Evolutionary conservation across 2,888 invertebrate species (phyloP).

Genomic region (Athalia rosae): DNA sequence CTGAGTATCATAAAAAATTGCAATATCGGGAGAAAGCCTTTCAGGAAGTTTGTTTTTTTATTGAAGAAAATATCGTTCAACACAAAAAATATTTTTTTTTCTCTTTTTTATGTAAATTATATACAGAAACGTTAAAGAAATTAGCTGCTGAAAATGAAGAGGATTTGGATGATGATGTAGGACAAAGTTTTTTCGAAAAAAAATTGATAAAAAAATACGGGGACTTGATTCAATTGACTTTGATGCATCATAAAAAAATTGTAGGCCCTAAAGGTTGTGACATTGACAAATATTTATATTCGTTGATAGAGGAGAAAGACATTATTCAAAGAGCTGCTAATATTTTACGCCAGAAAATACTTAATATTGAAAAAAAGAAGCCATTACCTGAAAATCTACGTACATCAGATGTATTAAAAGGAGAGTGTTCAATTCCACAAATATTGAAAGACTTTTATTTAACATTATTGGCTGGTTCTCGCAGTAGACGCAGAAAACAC

Average conservation of each 20-base stretch:
- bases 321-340: too few relatives aligned
- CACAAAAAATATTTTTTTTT: background rate
- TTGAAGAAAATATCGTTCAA: background rate
- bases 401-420: slow-evolving; percentile 38
- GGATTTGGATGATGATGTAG: background rate
- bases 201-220: background rate
- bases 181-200: background rate
- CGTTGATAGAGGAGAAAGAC: background rate
- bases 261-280: slow-evolving; percentile 47
- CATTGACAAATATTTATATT: slow-evolving; percentile 46
- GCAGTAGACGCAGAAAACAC: slow-evolving; percentile 19
- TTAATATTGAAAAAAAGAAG: too few relatives aligned
- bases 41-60: background rate
- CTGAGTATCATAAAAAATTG: background rate
- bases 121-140: background rate
- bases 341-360: too few relatives aligned
- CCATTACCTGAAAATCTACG: too few relatives aligned
- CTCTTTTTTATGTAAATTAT: background rate
- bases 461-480: slow-evolving; percentile 38
- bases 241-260: slow-evolving; percentile 47
- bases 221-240: background rate
- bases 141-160: background rate
- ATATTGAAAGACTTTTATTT: slow-evolving; percentile 43
- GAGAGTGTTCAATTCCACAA: slow-evolving; percentile 49
- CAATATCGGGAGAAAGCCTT: slow-evolving; percentile 1